Base-by-base conservation (phyloP, 2,797 vertebrate genomes). In the Nasua narica region DNA sequence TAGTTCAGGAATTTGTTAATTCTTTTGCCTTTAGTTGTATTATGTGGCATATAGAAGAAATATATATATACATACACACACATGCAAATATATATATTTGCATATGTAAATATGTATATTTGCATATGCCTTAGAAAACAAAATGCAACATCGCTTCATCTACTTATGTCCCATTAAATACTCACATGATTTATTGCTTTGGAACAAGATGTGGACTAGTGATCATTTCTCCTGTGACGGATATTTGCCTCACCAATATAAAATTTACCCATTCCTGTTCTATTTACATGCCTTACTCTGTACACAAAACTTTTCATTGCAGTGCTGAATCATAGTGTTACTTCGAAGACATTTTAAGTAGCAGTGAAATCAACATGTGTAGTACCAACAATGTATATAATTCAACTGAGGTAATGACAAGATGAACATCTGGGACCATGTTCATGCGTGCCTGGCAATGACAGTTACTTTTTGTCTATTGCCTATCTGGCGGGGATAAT, bases 321-420 rank as follows among this genome's bases (percentile, higher is more conserved):
- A 32, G 32, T 72, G 32, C 58, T 40, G 15, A 87, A 84, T 56
- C 52, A 23, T 9, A 35, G 60, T 52, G 19, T 70, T 84, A 74
- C 76, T 76, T 82, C 72, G 37, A 89, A 93, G 62, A 58, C n/a
- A 76, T 95, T 86, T 94, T 67, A 81, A 92, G 79, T 25, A 91
- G 78, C 43, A 60, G 65, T 37, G 54, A 94, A 81, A 92, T 67
- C 72, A 89, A 70, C 79, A 27, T 29, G 21, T 69, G 25, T 11
- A 69, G 72, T 81, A 72, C 60, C 56, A 94, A 46, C 48, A 76
- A 92, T 19, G 78, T 48, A 76, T 43, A 23, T 92, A 85, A 86
- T 82, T 92, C 79, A 91, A 5, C 18, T 52, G 48, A 76, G 6
- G 35, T 35, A 81, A 81, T 48, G 56, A 82, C 19, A 94, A 52